Percentiles rank a stretch among this genome's conserved stretches.
Evolutionary conservation across 2,113 vertebrate species (phyloP).

Genomic region (Engraulis encrasicolus): DNA sequence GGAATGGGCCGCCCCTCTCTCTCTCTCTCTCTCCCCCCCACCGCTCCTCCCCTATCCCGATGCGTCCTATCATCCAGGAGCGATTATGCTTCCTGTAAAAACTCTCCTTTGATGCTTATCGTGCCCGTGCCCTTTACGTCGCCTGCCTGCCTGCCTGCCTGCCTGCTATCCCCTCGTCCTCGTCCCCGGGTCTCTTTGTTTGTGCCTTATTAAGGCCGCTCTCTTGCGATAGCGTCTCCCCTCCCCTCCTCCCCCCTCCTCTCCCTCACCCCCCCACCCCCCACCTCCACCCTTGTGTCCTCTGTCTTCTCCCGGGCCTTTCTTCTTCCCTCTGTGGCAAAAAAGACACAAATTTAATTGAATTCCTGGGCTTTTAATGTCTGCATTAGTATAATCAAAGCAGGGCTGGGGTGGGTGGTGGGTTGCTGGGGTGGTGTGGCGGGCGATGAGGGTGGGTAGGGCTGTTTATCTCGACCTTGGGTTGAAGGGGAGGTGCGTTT

Average conservation of each 20-base stretch:
- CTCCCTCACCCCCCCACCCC: too few species aligned
- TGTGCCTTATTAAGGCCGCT: constrained; percentile 61
- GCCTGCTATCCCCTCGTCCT: constrained; percentile 46
- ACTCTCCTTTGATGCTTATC: constrained; percentile 73
- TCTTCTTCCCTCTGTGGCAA: constrained; percentile 68
- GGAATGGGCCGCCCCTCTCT: neutral
- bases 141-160: constrained; percentile 59
- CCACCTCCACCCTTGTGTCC: too few species aligned
- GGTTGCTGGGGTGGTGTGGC: neutral
- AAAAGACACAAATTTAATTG: constrained; percentile 76
- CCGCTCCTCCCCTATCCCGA: too few species aligned
- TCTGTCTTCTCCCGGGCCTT: constrained; percentile 56
- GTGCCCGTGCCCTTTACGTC: constrained; percentile 73
- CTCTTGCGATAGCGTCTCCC: constrained; percentile 64
- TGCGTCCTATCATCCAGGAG: constrained; percentile 60
- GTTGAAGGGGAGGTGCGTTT: neutral
- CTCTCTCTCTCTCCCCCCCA: too few species aligned
- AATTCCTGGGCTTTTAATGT: constrained; percentile 80
- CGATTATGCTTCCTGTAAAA: constrained; percentile 68
- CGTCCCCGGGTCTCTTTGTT: too few species aligned
- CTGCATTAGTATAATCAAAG: constrained; percentile 77
- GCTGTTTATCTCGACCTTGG: constrained; percentile 81
- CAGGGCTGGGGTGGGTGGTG: constrained; percentile 12
- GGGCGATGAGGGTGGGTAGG: constrained; percentile 43
- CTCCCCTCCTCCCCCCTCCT: too few species aligned